These are phyloP conservation scores for Hylaea fasciaria DNA, from an alignment of 2,888 invertebrate species.

Conservation along the genomic window DNA sequence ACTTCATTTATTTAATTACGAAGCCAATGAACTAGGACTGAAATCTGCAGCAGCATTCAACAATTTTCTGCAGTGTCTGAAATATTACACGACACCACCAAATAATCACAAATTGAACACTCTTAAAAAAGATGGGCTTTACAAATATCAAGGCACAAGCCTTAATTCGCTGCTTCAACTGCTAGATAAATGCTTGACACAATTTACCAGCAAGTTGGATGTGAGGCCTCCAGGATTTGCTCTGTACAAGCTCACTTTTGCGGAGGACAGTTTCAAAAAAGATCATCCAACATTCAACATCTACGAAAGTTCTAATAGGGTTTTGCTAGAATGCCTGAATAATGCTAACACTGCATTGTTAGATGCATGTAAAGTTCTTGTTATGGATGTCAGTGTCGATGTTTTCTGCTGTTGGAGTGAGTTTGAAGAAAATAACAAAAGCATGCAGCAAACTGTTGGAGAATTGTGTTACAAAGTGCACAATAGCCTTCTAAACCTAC, in stretches of 20 bases:
- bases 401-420: conserved; percentile 80
- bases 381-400: conserved; percentile 74
- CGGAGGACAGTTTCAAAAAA: conserved; percentile 48
- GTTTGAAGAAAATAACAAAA: conserved; percentile 66
- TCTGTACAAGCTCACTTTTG: conserved; percentile 63
- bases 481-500: conserved; percentile 50
- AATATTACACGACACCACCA: conserved; percentile 66
- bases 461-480: conserved; percentile 67
- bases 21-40: conserved; percentile 40
- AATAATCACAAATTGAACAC: conserved; percentile 59
- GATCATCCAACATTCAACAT: conserved; percentile 46
- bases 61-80: conserved; percentile 63
- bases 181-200: conserved; percentile 56
- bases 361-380: conserved; percentile 64
- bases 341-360: conserved; percentile 61
- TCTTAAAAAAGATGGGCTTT: conserved; percentile 61
- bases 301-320: conserved; percentile 52
- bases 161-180: conserved; percentile 56
- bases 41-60: conserved; percentile 51
- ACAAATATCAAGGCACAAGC: conserved; percentile 64
- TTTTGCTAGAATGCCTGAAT: conserved; percentile 58
- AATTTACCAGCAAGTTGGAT: conserved; percentile 53
- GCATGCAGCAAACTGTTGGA: conserved; percentile 70
- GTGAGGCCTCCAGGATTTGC: conserved; percentile 48
- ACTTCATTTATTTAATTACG: conserved; percentile 61